Evolutionary conservation across 2,113 vertebrate species (phyloP).

Genomic region (Saccopteryx bilineata): DNA sequence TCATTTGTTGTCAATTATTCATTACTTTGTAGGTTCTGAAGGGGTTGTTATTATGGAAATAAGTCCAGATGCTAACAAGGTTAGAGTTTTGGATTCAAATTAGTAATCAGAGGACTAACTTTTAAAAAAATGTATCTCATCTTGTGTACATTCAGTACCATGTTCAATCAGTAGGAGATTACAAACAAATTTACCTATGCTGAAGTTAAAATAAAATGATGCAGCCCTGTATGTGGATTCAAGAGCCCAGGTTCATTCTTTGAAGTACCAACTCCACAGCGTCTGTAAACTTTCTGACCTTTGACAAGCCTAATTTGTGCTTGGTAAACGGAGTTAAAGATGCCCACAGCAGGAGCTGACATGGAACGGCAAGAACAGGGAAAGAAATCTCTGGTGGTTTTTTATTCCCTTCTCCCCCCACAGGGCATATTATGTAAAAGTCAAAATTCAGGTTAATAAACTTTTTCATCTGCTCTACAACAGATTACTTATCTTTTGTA

Average conservation of each 20-base stretch:
- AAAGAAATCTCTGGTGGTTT: constrained; percentile 58
- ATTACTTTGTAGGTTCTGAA: constrained; percentile 99
- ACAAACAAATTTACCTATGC: constrained; percentile 89
- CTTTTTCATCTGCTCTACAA: constrained; percentile 67
- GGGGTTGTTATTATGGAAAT: constrained; percentile 99
- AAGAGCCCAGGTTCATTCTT: constrained; percentile 77
- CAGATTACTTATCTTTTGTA: constrained; percentile 32
- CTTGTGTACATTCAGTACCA: constrained; percentile 86
- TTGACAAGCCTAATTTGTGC: constrained; percentile 87
- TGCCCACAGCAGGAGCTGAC: constrained; percentile 85
- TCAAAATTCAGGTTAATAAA: constrained; percentile 83
- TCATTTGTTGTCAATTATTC: constrained; percentile 99
- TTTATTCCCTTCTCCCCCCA: constrained; percentile 73
- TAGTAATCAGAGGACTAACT: constrained; percentile 93
- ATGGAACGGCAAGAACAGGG: constrained; percentile 43
- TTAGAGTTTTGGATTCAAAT: constrained; percentile 96
- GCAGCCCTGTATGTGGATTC: constrained; percentile 78
- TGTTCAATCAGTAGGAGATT: constrained; percentile 90
- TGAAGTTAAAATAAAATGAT: constrained; percentile 85
- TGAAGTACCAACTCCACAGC: constrained; percentile 84
- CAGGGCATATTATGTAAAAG: constrained; percentile 69
- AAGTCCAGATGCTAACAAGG: constrained; percentile 98
- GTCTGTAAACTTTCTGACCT: constrained; percentile 86
- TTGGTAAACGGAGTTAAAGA: constrained; percentile 88
- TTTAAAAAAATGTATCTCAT: constrained; percentile 90